phyloP scores from a whole-genome alignment of 2,888 invertebrate species.

The Ornithoptera priamus region DNA sequence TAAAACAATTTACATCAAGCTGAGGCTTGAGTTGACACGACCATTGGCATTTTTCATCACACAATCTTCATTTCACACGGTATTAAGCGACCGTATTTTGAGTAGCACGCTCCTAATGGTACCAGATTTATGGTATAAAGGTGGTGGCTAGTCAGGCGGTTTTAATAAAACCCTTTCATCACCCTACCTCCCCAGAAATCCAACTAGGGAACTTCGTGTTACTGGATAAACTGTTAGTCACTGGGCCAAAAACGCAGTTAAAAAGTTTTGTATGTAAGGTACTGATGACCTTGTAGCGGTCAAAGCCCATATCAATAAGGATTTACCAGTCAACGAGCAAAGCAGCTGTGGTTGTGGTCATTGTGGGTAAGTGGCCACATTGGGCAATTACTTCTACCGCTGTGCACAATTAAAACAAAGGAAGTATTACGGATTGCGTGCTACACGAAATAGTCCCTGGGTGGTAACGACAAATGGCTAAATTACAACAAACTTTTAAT shows the following conservation, averaged over 20 bases:
- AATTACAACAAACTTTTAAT: conserved; percentile 10
- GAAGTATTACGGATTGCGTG: conserved; percentile 66
- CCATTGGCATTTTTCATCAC: no score
- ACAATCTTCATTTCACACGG: no score
- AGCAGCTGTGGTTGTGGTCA: conserved; percentile 58
- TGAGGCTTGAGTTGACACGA: no score
- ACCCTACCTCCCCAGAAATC: no score
- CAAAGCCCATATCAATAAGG: conserved; percentile 63
- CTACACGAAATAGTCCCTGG: conserved; percentile 51
- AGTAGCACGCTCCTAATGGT: no score
- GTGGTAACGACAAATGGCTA: conserved; percentile 44
- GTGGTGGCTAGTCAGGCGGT: no score
- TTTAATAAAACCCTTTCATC: no score
- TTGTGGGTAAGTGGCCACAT: conserved; percentile 60
- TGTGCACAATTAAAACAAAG: conserved; percentile 71
- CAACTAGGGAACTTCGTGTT: no score
- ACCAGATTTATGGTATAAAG: no score
- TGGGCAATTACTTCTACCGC: conserved; percentile 66
- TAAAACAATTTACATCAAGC: neutral
- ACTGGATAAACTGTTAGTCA: neutral
- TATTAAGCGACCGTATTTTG: no score
- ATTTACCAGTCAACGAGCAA: conserved; percentile 59
- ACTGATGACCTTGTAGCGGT: conserved; percentile 72
- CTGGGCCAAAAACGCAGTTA: conserved; percentile 39
- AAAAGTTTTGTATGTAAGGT: conserved; percentile 62